phyloP scores from a whole-genome alignment of 1,140 invertebrate genomes.

The Lucilia sericata region DNA sequence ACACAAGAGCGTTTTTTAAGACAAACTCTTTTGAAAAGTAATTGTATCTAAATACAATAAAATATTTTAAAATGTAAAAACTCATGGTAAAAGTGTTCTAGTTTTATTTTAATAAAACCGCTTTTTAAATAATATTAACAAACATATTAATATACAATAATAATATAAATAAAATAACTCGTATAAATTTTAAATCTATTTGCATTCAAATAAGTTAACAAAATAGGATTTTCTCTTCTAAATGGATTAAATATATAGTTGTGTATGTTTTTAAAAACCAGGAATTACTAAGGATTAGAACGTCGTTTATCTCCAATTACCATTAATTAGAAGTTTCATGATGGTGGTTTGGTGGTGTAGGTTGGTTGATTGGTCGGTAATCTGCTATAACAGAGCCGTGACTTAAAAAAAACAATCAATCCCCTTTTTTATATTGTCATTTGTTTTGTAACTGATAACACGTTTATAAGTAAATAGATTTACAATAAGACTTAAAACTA shows the following conservation, averaged over 20 bases:
- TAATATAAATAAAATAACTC: too few relatives aligned
- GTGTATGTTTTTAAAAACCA: background rate
- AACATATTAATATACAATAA: too few relatives aligned
- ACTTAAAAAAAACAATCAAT: slow-evolving; percentile 5
- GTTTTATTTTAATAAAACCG: too few relatives aligned
- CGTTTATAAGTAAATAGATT: background rate
- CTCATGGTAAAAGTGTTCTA: too few relatives aligned
- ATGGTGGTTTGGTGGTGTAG: slow-evolving; percentile 7
- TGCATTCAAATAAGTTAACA: slow-evolving; percentile 33
- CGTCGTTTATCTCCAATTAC: slow-evolving; percentile 40
- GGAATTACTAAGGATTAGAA: slow-evolving; percentile 30
- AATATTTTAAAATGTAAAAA: too few relatives aligned
- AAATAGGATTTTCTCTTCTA: background rate
- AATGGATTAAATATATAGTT: background rate
- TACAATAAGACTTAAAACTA: slow-evolving; percentile 42
- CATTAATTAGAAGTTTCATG: background rate
- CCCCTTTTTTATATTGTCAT: slow-evolving; percentile 17
- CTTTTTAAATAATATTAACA: too few relatives aligned
- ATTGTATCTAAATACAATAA: too few relatives aligned
- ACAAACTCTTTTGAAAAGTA: too few relatives aligned
- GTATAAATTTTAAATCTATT: slow-evolving; percentile 4
- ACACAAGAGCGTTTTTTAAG: too few relatives aligned
- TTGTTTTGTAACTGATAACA: slow-evolving; percentile 27
- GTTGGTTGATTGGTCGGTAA: background rate
- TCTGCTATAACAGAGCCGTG: background rate